phyloP scores from a whole-genome alignment of 2,888 invertebrate species.

The Lasioglossum malachurum region DNA sequence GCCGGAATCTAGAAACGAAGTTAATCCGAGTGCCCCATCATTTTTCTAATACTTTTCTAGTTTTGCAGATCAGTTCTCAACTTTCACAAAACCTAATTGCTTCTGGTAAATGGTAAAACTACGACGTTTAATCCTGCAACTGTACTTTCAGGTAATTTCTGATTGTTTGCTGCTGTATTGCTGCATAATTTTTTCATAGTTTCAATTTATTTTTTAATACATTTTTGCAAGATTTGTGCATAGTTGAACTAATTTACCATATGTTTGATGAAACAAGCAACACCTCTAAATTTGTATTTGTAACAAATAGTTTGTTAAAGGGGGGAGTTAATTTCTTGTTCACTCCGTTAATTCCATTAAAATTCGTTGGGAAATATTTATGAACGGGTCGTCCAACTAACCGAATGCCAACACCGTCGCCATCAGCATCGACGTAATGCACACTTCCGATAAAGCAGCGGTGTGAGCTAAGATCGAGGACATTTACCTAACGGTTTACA shows the following conservation, averaged over 20 bases:
- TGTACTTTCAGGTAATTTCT: too few relatives aligned
- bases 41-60: neutral
- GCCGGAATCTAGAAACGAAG: conserved; percentile 4
- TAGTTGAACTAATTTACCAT: too few relatives aligned
- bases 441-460: neutral
- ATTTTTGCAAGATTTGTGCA: too few relatives aligned
- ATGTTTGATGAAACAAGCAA: too few relatives aligned
- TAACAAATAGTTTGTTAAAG: too few relatives aligned
- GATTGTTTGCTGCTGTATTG: too few relatives aligned
- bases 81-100: neutral
- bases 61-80: neutral
- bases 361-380: neutral
- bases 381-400: neutral
- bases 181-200: too few relatives aligned
- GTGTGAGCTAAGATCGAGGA: neutral
- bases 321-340: too few relatives aligned
- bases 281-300: too few relatives aligned
- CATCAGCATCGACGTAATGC: neutral
- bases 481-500: neutral
- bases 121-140: neutral
- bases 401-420: neutral
- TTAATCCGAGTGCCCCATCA: neutral
- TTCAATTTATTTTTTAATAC: too few relatives aligned
- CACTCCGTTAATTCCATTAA: too few relatives aligned
- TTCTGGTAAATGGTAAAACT: neutral